phyloP scores from a whole-genome alignment of 2,797 vertebrate genomes.

The Enteromius trimaculatus region DNA sequence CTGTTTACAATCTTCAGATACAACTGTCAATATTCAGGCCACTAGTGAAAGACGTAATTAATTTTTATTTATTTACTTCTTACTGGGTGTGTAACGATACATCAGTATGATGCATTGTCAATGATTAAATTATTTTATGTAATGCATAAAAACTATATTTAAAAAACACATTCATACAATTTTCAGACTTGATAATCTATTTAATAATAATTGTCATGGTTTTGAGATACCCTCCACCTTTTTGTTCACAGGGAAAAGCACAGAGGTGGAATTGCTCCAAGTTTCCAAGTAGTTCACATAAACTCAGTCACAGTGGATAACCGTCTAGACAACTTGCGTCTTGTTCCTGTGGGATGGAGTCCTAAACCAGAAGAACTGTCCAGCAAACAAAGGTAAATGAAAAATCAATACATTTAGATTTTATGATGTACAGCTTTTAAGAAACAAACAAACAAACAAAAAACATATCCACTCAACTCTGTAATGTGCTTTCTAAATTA shows the following conservation, averaged over 20 bases:
- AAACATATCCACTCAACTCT: neutral
- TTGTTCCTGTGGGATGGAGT: constrained; percentile 93
- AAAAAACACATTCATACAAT: neutral
- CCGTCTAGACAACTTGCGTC: constrained; percentile 92
- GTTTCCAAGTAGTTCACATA: constrained; percentile 96
- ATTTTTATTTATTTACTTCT: neutral
- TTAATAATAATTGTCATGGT: neutral
- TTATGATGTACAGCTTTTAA: neutral
- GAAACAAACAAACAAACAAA: neutral
- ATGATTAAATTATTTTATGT: neutral
- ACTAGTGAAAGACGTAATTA: neutral
- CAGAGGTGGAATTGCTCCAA: constrained; percentile 93
- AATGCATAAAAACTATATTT: neutral
- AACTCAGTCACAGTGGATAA: constrained; percentile 98
- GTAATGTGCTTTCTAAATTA: neutral
- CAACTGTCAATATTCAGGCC: neutral
- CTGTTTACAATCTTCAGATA: neutral
- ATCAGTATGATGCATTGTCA: neutral
- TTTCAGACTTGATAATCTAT: neutral
- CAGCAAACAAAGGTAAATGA: constrained; percentile 91
- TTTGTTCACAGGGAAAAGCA: constrained; percentile 89
- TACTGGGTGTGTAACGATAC: neutral
- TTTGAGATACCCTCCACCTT: neutral
- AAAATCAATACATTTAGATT: neutral
- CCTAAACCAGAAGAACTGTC: constrained; percentile 94